A percentile compares a stretch with the other conserved stretches of the same genome.
Evolutionary conservation across 2,888 invertebrate species (phyloP).

Genomic region (Sicus ferrugineus): DNA sequence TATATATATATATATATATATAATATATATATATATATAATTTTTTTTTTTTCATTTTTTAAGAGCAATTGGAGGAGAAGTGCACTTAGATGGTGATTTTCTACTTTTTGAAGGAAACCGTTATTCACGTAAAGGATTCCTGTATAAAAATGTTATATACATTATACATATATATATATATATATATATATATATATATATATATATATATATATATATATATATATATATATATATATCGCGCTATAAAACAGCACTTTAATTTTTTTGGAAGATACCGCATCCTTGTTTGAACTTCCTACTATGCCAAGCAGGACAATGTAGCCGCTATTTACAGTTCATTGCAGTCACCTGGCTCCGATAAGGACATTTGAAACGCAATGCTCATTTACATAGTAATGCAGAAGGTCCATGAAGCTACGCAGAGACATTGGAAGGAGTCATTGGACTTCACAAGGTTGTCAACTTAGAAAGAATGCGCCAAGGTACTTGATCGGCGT

Average conservation of each 20-base stretch:
- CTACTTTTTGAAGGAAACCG: slow-evolving; percentile 95
- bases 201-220: neutral
- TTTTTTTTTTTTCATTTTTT: slow-evolving; percentile 4
- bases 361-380: slow-evolving; percentile 30
- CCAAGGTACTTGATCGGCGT: slow-evolving; percentile 25
- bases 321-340: slow-evolving; percentile 28
- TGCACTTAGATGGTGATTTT: slow-evolving; percentile 96
- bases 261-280: neutral
- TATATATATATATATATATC: neutral
- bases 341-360: slow-evolving; percentile 30
- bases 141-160: slow-evolving; percentile 96
- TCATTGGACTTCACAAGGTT: slow-evolving; percentile 32
- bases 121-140: slow-evolving; percentile 92
- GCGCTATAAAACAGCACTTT: neutral
- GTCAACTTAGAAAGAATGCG: slow-evolving; percentile 32
- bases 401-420: slow-evolving; percentile 33
- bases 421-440: slow-evolving; percentile 37
- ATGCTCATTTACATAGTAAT: slow-evolving; percentile 37
- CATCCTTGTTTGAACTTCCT: slow-evolving; percentile 16
- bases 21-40: too few species aligned
- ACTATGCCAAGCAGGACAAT: slow-evolving; percentile 24
- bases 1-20: too few species aligned
- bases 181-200: too few species aligned
- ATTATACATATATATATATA: too few species aligned
- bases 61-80: slow-evolving; percentile 88